phyloP scores from a whole-genome alignment of 2,888 invertebrate genomes.

The Mesorhabditis spiculigera region DNA sequence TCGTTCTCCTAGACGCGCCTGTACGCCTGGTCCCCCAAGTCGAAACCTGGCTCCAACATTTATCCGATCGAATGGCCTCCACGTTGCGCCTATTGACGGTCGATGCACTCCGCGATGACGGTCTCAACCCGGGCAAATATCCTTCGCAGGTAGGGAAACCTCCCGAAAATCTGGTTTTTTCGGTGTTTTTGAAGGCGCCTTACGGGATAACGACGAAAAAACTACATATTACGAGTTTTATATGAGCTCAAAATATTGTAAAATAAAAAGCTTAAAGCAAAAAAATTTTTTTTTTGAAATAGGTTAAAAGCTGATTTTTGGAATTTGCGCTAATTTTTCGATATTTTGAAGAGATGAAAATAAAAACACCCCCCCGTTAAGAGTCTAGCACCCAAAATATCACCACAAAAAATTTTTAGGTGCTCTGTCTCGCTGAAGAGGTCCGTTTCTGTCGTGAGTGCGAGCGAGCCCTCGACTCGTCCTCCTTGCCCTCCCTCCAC shows the following conservation, averaged over 20 bases:
- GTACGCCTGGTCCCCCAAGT: slow-evolving; percentile 75
- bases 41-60: slow-evolving; percentile 73
- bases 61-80: slow-evolving; percentile 78
- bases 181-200: too few species aligned
- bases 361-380: too few species aligned
- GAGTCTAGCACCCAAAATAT: too few species aligned
- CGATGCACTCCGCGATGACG: slow-evolving; percentile 64
- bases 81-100: slow-evolving; percentile 73
- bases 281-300: too few species aligned
- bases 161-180: neutral
- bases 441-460: slow-evolving; percentile 80
- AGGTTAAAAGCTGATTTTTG: too few species aligned
- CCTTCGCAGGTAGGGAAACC: slow-evolving; percentile 68
- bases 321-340: too few species aligned
- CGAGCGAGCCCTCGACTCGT: slow-evolving; percentile 67
- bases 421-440: slow-evolving; percentile 79
- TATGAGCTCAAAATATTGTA: too few species aligned
- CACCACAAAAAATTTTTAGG: too few species aligned
- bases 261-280: too few species aligned
- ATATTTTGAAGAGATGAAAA: too few species aligned
- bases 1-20: slow-evolving; percentile 66
- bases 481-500: neutral
- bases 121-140: slow-evolving; percentile 69
- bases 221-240: too few species aligned
- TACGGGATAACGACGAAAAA: too few species aligned